Percentiles rank a stretch among this genome's conserved stretches.
Evolutionary conservation across 2,113 vertebrate genomes (phyloP).

Genomic region (Pangasianodon hypophthalmus): DNA sequence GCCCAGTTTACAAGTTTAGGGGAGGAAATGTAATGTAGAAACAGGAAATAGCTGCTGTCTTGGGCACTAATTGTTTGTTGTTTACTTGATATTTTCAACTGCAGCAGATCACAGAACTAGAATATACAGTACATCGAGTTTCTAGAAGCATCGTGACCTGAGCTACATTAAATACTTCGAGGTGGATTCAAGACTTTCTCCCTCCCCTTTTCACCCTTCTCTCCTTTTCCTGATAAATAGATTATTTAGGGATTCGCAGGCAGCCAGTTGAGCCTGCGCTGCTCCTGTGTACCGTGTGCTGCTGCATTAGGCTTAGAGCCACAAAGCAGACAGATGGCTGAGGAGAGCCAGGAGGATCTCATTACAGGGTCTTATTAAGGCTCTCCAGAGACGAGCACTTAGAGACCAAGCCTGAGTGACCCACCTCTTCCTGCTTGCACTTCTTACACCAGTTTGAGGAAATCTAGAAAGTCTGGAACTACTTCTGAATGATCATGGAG

Average conservation of each 20-base stretch:
- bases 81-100: no score
- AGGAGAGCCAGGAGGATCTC: slow-evolving; percentile 49
- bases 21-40: background rate
- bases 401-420: background rate
- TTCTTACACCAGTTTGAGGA: background rate
- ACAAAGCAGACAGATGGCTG: slow-evolving; percentile 37
- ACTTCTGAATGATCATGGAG: slow-evolving; percentile 24
- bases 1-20: background rate
- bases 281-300: slow-evolving; percentile 53
- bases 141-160: background rate
- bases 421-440: background rate
- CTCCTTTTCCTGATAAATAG: slow-evolving; percentile 60
- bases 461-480: background rate
- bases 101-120: background rate
- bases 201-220: slow-evolving; percentile 5
- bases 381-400: background rate
- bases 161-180: slow-evolving; percentile 13
- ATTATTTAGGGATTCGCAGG: slow-evolving; percentile 68
- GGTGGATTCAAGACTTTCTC: background rate
- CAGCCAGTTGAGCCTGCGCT: slow-evolving; percentile 63
- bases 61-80: background rate
- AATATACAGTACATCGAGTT: background rate
- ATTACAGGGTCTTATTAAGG: slow-evolving; percentile 38
- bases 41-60: background rate
- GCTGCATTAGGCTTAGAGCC: slow-evolving; percentile 43